These are phyloP conservation scores for Dasypogon diadema DNA, from an alignment of 2,888 invertebrate species.

Conservation along the genomic window DNA sequence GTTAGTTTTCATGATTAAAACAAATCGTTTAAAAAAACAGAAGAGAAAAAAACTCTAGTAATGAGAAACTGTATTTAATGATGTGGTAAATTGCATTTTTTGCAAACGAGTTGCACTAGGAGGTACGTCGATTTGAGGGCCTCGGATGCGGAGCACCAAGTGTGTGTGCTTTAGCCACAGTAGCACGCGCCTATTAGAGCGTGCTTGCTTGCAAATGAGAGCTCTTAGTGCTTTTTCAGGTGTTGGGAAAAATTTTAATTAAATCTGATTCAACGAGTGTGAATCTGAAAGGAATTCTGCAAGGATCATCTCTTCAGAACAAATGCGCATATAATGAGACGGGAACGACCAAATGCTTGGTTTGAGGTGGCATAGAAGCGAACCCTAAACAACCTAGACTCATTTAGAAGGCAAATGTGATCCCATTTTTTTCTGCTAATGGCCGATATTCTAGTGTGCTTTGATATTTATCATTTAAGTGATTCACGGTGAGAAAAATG, in stretches of 20 bases:
- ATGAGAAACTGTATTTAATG: constrained; percentile 49
- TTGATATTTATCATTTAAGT: no score
- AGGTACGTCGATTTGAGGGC: background rate
- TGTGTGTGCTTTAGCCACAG: background rate
- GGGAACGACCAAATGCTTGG: background rate
- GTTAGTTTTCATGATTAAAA: constrained; percentile 47
- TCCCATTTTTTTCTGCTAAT: background rate
- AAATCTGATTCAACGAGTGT: constrained; percentile 29
- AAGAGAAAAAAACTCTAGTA: constrained; percentile 15
- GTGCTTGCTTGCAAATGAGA: constrained; percentile 13
- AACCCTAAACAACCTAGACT: background rate
- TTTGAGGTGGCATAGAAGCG: background rate
- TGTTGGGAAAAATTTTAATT: constrained; percentile 28
- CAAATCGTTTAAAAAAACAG: constrained; percentile 44
- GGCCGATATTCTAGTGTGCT: background rate
- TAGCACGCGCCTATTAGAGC: constrained; percentile 37
- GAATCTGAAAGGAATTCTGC: constrained; percentile 10
- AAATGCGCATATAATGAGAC: constrained; percentile 29
- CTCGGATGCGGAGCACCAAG: no score
- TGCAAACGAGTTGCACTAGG: background rate
- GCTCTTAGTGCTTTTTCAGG: constrained; percentile 25
- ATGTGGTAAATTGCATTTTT: constrained; percentile 49
- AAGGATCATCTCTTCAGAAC: constrained; percentile 40
- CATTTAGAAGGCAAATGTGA: background rate
- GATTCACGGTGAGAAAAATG: no score